These are phyloP conservation scores for Thripadectes ignobilis DNA, from an alignment of 2,797 vertebrate species.

Conservation along the genomic window DNA sequence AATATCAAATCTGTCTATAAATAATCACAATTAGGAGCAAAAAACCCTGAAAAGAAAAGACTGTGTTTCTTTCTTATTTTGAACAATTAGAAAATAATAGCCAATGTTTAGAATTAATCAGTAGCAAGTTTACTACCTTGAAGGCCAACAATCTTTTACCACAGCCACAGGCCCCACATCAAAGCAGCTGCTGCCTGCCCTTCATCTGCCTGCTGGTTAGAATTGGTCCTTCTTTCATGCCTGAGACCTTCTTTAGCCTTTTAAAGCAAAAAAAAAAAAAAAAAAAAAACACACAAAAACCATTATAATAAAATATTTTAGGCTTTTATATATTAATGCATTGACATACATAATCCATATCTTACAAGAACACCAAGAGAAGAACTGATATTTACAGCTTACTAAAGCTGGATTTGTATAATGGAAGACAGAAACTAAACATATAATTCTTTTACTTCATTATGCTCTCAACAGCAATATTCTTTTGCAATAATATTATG, in stretches of 20 bases:
- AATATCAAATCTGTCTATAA: background rate
- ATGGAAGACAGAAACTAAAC: background rate
- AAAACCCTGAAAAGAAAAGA: background rate
- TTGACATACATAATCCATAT: background rate
- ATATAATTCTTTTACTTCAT: background rate
- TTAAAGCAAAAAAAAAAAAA: background rate
- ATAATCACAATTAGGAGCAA: background rate
- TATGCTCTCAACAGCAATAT: background rate
- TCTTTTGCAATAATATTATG: background rate
- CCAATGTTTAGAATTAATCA: background rate
- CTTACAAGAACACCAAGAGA: background rate
- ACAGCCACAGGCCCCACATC: rapidly evolving
- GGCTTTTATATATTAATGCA: background rate
- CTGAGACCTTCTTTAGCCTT: background rate
- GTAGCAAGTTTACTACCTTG: background rate
- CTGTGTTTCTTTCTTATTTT: background rate
- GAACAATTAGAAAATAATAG: background rate
- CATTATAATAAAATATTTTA: background rate
- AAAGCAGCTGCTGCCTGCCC: background rate
- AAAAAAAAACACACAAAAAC: background rate
- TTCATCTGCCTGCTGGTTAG: background rate
- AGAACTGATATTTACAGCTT: background rate
- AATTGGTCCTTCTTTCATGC: background rate
- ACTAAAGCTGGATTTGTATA: background rate
- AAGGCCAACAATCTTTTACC: background rate